A percentile compares a stretch with the other conserved stretches of the same genome.
Conservation (phyloP, 2,113 vertebrate genomes). For the Sphyrna mokarran region DNA sequence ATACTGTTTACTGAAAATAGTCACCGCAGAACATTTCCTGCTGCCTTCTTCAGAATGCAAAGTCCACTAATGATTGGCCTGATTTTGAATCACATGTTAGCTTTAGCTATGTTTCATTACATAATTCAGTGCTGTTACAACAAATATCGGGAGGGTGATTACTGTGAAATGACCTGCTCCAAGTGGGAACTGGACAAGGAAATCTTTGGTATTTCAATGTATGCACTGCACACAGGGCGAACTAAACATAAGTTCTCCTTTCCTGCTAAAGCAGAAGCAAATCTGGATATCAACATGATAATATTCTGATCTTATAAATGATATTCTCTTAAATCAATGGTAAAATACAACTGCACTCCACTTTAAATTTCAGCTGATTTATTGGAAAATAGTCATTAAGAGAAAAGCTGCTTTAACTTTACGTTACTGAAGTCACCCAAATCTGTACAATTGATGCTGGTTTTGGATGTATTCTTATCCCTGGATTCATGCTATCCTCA, state of each 20-base stretch:
- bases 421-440: not conserved
- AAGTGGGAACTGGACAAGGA: not conserved
- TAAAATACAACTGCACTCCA: not conserved
- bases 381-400: not conserved
- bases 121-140: not conserved
- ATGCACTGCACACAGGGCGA: not conserved
- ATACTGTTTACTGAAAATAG: not conserved
- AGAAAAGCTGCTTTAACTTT: not conserved
- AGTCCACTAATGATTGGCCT: not conserved
- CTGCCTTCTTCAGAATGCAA: not conserved
- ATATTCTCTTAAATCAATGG: not conserved
- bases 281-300: not conserved
- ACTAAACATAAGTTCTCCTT: no score
- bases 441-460: not conserved
- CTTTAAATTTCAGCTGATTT: not conserved
- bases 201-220: not conserved
- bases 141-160: not conserved
- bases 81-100: not conserved
- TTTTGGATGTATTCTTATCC: not conserved
- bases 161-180: not conserved
- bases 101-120: not conserved
- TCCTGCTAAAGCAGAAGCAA: not conserved
- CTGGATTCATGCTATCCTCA: not conserved
- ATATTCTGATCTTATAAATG: not conserved
- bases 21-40: not conserved